A percentile compares a stretch with the other conserved stretches of the same genome.
phyloP scores from a whole-genome alignment of 2,797 vertebrate genomes.

The Nasua narica region DNA sequence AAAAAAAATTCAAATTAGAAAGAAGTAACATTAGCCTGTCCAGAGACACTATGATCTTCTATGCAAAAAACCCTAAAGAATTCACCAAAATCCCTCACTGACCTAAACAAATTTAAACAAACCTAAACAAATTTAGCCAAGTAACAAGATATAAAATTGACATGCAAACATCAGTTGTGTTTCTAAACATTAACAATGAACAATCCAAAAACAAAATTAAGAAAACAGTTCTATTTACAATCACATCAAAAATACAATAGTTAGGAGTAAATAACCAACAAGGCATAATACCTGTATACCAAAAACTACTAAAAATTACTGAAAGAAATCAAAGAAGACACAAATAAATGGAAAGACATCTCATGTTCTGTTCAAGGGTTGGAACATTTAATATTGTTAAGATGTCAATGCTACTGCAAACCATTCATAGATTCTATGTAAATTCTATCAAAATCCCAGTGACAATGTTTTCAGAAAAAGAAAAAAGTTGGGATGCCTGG shows the following conservation, averaged over 20 bases:
- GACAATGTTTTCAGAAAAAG: not conserved
- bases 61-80: not conserved
- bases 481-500: too few species aligned
- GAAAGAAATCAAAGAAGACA: not conserved
- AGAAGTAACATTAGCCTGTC: not conserved
- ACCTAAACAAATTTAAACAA: too few species aligned
- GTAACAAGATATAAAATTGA: not conserved
- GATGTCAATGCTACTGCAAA: not conserved
- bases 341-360: not conserved
- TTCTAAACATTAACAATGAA: not conserved
- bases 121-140: not conserved
- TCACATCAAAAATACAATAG: not conserved
- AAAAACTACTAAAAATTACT: not conserved
- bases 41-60: not conserved
- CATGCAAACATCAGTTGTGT: not conserved
- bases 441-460: not conserved
- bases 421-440: not conserved
- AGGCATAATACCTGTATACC: not conserved
- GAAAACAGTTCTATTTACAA: not conserved
- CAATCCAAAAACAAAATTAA: not conserved
- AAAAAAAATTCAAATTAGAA: not conserved
- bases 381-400: not conserved
- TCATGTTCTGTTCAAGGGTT: too few species aligned
- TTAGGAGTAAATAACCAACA: not conserved
- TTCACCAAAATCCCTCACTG: not conserved